Conservation (phyloP, 2,797 vertebrate genomes). For the Chloroceryle amazona region DNA sequence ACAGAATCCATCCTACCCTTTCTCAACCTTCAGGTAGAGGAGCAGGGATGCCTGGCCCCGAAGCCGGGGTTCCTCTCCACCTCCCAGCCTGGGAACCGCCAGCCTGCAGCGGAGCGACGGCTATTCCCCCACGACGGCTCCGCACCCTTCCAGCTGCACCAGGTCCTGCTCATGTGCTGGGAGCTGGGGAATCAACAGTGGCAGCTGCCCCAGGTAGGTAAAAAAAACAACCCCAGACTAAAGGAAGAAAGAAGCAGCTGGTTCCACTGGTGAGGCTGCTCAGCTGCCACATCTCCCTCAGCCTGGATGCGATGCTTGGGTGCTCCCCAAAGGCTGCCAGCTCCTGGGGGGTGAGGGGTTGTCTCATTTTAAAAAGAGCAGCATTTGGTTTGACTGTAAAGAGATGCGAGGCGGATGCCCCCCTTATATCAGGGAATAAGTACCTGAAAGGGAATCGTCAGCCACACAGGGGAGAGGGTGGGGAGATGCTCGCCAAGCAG, state of each 20-base stretch:
- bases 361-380: conserved; percentile 61
- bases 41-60: fast-evolving
- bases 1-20: background rate
- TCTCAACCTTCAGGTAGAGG: background rate
- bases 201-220: background rate
- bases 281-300: background rate
- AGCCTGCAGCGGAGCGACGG: background rate
- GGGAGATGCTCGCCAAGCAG: no score
- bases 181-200: fast-evolving
- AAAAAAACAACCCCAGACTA: background rate
- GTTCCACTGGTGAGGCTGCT: background rate
- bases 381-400: conserved; percentile 70
- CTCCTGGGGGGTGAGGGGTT: fast-evolving
- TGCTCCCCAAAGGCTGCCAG: background rate
- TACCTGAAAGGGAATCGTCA: no score
- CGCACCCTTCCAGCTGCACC: fast-evolving
- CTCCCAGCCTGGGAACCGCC: background rate
- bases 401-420: background rate
- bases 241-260: conserved; percentile 38
- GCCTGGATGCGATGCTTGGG: fast-evolving
- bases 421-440: no score
- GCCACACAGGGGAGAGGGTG: no score
- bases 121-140: fast-evolving
- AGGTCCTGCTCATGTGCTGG: background rate
- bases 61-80: fast-evolving